phyloP scores from a whole-genome alignment of 2,113 vertebrate genomes.

The Pholis gunnellus region DNA sequence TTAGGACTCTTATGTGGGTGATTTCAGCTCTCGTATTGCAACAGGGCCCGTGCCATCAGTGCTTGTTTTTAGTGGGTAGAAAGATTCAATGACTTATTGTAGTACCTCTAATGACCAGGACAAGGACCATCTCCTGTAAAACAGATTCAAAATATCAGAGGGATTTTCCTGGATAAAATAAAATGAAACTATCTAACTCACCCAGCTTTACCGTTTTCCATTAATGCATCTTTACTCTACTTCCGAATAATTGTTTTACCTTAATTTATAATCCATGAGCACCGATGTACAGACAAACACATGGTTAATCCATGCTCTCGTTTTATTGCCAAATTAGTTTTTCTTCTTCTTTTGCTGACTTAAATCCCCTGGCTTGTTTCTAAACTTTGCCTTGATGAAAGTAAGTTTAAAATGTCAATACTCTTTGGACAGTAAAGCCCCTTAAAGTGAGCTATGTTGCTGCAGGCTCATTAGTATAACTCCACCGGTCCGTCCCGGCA shows the following conservation, averaged over 20 bases:
- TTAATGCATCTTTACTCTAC: background rate
- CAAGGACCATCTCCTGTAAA: background rate
- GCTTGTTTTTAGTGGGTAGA: background rate
- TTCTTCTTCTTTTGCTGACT: background rate
- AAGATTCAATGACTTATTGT: background rate
- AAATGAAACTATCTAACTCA: background rate
- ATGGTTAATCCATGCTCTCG: background rate
- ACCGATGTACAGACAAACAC: background rate
- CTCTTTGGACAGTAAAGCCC: background rate
- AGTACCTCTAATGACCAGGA: background rate
- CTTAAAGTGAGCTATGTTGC: constrained; percentile 3
- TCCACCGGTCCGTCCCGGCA: constrained; percentile 5
- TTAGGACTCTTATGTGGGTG: background rate
- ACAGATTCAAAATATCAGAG: background rate
- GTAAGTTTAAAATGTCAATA: constrained; percentile 18
- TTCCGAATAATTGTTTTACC: no score
- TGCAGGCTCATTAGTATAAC: constrained; percentile 22
- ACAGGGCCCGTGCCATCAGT: background rate
- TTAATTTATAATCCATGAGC: background rate
- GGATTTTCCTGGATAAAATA: background rate
- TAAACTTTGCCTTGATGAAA: background rate
- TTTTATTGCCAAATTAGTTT: background rate
- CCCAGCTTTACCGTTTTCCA: background rate
- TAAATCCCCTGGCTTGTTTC: no score
- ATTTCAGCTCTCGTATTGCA: background rate